Evolutionary conservation across 1,140 invertebrate genomes (phyloP).

Genomic region (Oryzaephilus surinamensis): DNA sequence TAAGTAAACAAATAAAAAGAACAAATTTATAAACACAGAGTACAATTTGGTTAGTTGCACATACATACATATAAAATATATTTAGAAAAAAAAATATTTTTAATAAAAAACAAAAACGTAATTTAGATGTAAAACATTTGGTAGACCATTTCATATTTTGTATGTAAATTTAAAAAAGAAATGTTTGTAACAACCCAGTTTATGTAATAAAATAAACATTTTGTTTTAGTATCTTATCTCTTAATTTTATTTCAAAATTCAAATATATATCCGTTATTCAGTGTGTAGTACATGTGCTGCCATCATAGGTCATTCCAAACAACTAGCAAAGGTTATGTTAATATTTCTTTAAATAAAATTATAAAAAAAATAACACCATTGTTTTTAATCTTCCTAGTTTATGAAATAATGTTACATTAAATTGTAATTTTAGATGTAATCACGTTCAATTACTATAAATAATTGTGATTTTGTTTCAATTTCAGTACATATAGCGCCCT

Average conservation of each 20-base stretch:
- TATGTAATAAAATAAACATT: conserved; percentile 11
- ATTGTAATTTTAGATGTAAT: too few species aligned
- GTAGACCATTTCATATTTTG: conserved; percentile 14
- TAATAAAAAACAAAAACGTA: too few species aligned
- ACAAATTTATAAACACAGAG: conserved; percentile 15
- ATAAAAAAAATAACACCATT: too few species aligned
- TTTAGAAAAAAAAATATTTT: conserved; percentile 22
- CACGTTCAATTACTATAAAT: too few species aligned
- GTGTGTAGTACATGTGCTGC: not conserved
- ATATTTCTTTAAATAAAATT: too few species aligned
- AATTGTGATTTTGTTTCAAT: too few species aligned
- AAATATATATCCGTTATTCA: too few species aligned
- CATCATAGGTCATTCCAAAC: too few species aligned
- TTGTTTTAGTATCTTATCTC: conserved; percentile 10
- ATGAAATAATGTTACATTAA: too few species aligned
- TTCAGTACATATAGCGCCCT: too few species aligned
- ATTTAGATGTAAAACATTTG: conserved; percentile 15
- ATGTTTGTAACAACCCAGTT: conserved; percentile 12
- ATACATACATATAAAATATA: conserved; percentile 15
- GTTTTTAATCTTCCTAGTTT: not conserved
- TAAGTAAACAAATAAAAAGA: not conserved
- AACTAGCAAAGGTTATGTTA: too few species aligned
- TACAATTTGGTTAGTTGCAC: conserved; percentile 27
- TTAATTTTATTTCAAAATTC: not conserved
- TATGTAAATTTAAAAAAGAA: conserved; percentile 13